phyloP scores from a whole-genome alignment of 2,797 vertebrate genomes.

The Coregonus suidteri region DNA sequence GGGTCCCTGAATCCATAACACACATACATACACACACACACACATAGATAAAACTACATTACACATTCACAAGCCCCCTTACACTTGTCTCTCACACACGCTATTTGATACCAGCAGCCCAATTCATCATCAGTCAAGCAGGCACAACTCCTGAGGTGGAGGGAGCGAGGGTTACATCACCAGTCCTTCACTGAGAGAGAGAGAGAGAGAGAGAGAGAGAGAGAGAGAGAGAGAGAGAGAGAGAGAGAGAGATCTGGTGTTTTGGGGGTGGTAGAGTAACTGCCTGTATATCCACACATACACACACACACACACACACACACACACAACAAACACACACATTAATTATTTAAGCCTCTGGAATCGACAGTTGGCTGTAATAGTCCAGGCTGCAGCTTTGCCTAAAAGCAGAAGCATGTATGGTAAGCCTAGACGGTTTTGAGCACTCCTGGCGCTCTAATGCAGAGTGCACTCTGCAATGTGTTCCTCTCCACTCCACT shows the following conservation, averaged over 20 bases:
- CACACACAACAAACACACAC: background rate
- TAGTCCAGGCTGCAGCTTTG: background rate
- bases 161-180: too few relatives aligned
- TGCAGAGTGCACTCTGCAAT: background rate
- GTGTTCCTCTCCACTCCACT: background rate
- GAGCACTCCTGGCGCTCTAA: background rate
- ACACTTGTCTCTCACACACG: background rate
- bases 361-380: background rate
- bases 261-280: too few relatives aligned
- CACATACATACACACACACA: background rate
- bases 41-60: background rate
- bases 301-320: background rate
- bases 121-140: background rate
- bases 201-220: too few relatives aligned
- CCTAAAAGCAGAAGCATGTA: background rate
- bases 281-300: background rate
- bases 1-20: constrained; percentile 23
- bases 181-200: too few relatives aligned
- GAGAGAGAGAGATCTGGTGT: too few relatives aligned
- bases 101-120: background rate
- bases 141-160: too few relatives aligned
- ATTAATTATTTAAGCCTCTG: constrained; percentile 1
- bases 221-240: too few relatives aligned
- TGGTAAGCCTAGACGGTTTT: background rate
- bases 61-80: background rate